Evolutionary conservation across 2,113 vertebrate species (phyloP), one percentile per base, ranked within the genome.

Genomic region (Peromyscus californicus): DNA sequence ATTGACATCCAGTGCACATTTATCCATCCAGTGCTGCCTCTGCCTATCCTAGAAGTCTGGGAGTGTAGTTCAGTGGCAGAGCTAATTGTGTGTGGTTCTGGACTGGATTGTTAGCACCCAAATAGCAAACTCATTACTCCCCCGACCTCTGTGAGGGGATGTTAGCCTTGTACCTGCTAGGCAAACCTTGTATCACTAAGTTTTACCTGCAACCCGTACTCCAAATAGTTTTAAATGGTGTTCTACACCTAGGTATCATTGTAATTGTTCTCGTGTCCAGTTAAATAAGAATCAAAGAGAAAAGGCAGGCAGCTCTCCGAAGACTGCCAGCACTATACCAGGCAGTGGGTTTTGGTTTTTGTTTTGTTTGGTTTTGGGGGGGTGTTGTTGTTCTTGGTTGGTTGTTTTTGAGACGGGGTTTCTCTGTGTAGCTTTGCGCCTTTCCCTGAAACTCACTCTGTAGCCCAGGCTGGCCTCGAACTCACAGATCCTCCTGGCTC

Each of bases 281-380:
- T 57, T 80, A n/a, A 29, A 45, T 78, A 48, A 82, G 29, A 97
- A 85, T 96, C 42, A 93, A 65, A 92, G 82, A 87, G 33, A 78
- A 95, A 82, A 67, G 65, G 94, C 86, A 84, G 22, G 2, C 22
- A 78, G 22, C 29, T 94, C 78, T 91, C 45, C 84, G 89, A 94
- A 89, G 86, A 29, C 42, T 59, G 21, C 78, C 69, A 59, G 57
- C 45, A 86, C 48, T 86, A 11, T 90, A 67, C 63, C 91, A 70
- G 45, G 57, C 83, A 57, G 61, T 93, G 61, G 9, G 7, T 9
- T 51, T 51, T 51, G 51, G 9, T 51, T 9, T 51, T 7, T 8
- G 8, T 51, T 9, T 51, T 51, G 51, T 51, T 51, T 11, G 9
- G 51, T 51, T 51, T 11, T 10, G 9, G 10, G 45, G 5, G 45